These are phyloP conservation scores for Bombus impatiens DNA, from an alignment of 1,140 invertebrate species.

Conservation along the genomic window DNA sequence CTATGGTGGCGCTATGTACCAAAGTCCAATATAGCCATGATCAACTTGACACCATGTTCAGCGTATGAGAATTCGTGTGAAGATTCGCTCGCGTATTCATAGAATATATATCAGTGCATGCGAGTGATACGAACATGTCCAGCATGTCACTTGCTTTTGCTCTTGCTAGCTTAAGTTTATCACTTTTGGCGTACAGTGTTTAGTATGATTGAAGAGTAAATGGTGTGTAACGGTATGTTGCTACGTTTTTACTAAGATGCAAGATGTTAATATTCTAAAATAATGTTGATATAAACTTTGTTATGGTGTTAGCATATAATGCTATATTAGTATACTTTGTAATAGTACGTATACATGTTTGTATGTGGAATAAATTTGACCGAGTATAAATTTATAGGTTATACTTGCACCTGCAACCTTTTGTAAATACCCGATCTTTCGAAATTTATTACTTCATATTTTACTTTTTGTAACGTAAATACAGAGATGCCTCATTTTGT, in stretches of 20 bases:
- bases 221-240: not conserved
- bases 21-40: no score
- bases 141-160: not conserved
- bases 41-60: no score
- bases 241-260: not conserved
- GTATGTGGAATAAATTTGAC: not conserved
- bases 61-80: no score
- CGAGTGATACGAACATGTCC: no score
- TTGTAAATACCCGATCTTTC: slow-evolving; percentile 8
- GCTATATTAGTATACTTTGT: not conserved
- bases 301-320: not conserved
- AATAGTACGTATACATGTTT: not conserved
- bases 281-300: not conserved
- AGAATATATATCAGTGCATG: no score
- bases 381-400: slow-evolving; percentile 25
- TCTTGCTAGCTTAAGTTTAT: not conserved
- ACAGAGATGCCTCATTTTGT: slow-evolving; percentile 33
- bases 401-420: not conserved
- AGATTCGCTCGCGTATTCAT: no score
- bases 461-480: not conserved
- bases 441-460: slow-evolving; percentile 24
- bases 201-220: slow-evolving; percentile 5
- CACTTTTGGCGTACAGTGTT: not conserved
- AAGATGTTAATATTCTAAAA: not conserved
- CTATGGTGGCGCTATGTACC: no score